Evolutionary conservation across 2,113 vertebrate genomes (phyloP).

Genomic region (Lasiurus borealis): DNA sequence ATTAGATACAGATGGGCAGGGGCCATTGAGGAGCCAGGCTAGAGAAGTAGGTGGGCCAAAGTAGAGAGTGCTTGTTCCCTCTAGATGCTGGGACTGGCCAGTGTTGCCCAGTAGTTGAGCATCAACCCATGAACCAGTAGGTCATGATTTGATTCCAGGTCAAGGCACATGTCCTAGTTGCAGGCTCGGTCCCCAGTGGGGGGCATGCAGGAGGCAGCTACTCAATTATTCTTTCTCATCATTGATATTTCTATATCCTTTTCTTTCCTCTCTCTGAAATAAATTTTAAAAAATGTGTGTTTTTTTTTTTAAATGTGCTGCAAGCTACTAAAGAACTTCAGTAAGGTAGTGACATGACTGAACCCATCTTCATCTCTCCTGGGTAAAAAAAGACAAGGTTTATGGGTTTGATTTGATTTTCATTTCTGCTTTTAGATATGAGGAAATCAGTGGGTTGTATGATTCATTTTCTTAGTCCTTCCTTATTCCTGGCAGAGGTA

Average conservation of each 20-base stretch:
- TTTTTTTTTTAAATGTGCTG: background rate
- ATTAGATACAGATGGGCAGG: background rate
- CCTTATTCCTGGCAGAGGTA: background rate
- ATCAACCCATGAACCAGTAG: too few species aligned
- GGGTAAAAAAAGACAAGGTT: background rate
- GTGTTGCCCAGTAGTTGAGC: too few species aligned
- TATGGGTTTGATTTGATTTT: background rate
- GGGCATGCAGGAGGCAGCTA: too few species aligned
- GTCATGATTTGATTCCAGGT: too few species aligned
- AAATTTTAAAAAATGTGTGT: too few species aligned
- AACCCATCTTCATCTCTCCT: background rate
- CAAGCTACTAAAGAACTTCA: background rate
- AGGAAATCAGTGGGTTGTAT: background rate
- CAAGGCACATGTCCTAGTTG: too few species aligned
- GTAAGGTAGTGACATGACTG: background rate
- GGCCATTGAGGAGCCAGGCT: background rate
- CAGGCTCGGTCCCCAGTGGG: too few species aligned
- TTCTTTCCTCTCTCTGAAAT: too few species aligned
- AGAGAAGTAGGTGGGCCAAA: background rate
- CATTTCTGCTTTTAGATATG: background rate
- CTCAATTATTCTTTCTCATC: too few species aligned
- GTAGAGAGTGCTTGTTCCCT: too few species aligned
- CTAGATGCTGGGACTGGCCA: background rate
- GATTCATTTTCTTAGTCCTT: background rate
- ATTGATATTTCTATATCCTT: too few species aligned